phyloP scores from a whole-genome alignment of 2,113 vertebrate genomes.

The Chaetops frenatus region DNA sequence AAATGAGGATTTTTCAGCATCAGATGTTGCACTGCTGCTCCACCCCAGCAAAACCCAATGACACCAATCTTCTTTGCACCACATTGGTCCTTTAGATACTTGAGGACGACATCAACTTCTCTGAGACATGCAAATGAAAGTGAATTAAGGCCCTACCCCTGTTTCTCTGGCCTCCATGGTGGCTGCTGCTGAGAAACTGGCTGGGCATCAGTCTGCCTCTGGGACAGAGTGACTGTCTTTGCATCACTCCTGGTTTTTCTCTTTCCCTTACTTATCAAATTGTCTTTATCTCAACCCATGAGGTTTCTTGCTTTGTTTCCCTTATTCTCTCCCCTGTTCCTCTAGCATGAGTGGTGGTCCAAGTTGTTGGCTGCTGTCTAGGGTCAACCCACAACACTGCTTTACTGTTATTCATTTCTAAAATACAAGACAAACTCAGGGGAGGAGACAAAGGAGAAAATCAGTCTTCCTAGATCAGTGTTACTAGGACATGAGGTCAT shows the following conservation, averaged over 20 bases:
- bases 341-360: accelerated
- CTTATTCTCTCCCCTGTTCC: not conserved
- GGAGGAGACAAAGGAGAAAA: not conserved
- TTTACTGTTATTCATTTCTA: not conserved
- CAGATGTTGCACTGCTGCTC: constrained; percentile 81
- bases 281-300: not conserved
- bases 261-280: not conserved
- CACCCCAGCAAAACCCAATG: constrained; percentile 94
- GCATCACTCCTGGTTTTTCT: not conserved
- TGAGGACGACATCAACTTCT: constrained; percentile 77
- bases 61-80: constrained; percentile 72
- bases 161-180: not conserved
- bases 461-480: not conserved
- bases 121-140: constrained; percentile 59
- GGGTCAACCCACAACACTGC: not conserved
- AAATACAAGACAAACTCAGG: not conserved
- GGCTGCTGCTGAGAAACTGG: not conserved
- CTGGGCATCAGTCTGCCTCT: not conserved
- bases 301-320: not conserved
- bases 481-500: not conserved
- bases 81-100: constrained; percentile 79
- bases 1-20: constrained; percentile 79
- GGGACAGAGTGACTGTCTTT: not conserved
- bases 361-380: not conserved
- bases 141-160: not conserved